phyloP scores from a whole-genome alignment of 2,797 vertebrate genomes.

The Thunnus albacares region DNA sequence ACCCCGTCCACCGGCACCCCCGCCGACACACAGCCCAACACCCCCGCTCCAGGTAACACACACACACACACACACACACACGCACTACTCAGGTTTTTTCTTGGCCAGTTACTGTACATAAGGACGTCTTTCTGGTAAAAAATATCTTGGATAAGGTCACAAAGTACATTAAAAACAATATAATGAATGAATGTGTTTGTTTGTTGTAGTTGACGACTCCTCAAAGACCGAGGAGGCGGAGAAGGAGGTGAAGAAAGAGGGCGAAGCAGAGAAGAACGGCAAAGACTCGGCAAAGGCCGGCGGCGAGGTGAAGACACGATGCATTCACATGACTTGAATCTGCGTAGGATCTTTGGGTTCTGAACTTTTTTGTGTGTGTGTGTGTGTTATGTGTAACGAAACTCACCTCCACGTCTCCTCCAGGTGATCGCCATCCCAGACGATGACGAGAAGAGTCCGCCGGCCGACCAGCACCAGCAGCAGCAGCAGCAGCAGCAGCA shows the following conservation, averaged over 20 bases:
- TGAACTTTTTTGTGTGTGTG: neutral
- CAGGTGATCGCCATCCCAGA: constrained; percentile 87
- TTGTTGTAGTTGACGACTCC: constrained; percentile 71
- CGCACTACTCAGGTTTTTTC: neutral
- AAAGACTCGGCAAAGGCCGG: constrained; percentile 71
- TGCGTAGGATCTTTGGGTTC: neutral
- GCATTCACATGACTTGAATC: accelerated
- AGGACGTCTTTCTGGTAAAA: neutral
- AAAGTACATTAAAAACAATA: neutral
- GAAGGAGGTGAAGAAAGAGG: constrained; percentile 82
- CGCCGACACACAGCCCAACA: constrained; percentile 86
- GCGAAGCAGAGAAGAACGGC: constrained; percentile 74
- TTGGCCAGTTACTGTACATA: too few relatives aligned
- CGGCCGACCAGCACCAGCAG: constrained; percentile 20
- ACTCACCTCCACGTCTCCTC: accelerated
- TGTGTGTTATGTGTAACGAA: neutral
- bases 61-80: neutral
- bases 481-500: constrained; percentile 9
- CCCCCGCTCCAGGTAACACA: constrained; percentile 82
- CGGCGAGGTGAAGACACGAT: constrained; percentile 72
- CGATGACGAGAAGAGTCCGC: constrained; percentile 78
- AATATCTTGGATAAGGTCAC: neutral
- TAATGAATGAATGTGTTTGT: neutral
- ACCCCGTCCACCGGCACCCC: constrained; percentile 91
- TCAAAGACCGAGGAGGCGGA: constrained; percentile 81